Conservation (phyloP, 2,888 invertebrate genomes). For the Yponomeuta sedellus region DNA sequence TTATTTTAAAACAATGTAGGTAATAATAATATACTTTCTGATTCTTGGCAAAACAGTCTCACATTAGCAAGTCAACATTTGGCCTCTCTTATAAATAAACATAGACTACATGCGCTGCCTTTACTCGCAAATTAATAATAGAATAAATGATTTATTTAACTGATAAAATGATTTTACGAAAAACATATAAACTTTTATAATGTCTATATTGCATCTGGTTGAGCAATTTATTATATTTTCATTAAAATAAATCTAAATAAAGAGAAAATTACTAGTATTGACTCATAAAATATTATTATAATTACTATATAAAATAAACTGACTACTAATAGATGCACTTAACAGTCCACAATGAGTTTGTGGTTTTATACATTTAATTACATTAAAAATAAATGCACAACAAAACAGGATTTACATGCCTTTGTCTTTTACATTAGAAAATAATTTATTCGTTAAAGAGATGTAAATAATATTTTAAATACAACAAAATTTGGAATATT, state of each 20-base stretch:
- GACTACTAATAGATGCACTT: conserved; percentile 58
- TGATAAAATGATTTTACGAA: conserved; percentile 36
- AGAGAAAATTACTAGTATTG: conserved; percentile 71
- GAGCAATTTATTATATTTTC: conserved; percentile 70
- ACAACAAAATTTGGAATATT: conserved; percentile 65
- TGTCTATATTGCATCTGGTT: conserved; percentile 71
- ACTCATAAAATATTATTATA: conserved; percentile 42
- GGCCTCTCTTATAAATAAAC: conserved; percentile 75
- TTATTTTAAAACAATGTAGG: conserved; percentile 77
- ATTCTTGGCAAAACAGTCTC: conserved; percentile 78
- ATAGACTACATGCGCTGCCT: conserved; percentile 75
- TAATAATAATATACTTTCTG: conserved; percentile 76
- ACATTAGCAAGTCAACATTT: conserved; percentile 77
- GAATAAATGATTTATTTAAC: conserved; percentile 45
- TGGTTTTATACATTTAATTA: conserved; percentile 46
- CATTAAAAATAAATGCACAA: conserved; percentile 74
- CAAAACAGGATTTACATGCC: conserved; percentile 72
- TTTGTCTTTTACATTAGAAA: conserved; percentile 57
- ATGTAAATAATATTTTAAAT: conserved; percentile 6
- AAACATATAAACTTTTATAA: conserved; percentile 63
- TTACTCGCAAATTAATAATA: conserved; percentile 61
- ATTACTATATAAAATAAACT: conserved; percentile 58
- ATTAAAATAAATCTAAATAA: conserved; percentile 70
- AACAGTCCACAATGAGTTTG: conserved; percentile 69
- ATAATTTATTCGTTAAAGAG: conserved; percentile 3